Percentiles rank a stretch among this genome's conserved stretches.
Conservation (phyloP, 2,797 vertebrate species). For the Mus caroli region DNA sequence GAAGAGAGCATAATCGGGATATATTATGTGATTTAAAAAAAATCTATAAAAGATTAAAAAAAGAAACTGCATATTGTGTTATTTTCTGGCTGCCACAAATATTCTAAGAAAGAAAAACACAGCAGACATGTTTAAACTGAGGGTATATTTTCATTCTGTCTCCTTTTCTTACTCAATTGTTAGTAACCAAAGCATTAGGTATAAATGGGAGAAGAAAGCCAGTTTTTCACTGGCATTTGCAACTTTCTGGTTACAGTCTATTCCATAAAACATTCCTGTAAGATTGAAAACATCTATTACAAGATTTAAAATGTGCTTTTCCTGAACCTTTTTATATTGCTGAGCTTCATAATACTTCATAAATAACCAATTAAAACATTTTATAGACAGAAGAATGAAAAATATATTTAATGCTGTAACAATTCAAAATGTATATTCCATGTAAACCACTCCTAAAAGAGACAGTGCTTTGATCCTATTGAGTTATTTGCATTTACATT, state of each 20-base stretch:
- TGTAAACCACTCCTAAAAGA: conserved; percentile 58
- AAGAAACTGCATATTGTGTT: neutral
- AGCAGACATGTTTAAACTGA: neutral
- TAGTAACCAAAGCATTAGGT: neutral
- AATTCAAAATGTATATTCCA: conserved; percentile 52
- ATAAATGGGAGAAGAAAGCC: neutral
- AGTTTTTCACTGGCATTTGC: neutral
- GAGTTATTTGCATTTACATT: conserved; percentile 74
- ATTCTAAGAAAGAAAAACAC: neutral
- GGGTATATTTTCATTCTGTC: neutral
- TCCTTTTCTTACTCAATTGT: neutral
- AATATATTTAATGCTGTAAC: conserved; percentile 40
- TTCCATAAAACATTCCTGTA: conserved; percentile 25
- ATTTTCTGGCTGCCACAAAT: neutral
- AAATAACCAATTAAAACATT: conserved; percentile 72
- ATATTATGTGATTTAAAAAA: neutral
- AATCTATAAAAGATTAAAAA: neutral
- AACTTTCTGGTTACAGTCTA: conserved; percentile 49
- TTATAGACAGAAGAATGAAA: neutral
- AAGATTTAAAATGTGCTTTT: conserved; percentile 52
- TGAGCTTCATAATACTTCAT: conserved; percentile 64
- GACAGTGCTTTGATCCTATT: conserved; percentile 61
- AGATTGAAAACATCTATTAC: conserved; percentile 35
- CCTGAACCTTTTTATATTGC: neutral
- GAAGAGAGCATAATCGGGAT: neutral